These are phyloP conservation scores for Stichodactyla mertensii DNA, from an alignment of 64 coral and sea anemone genomes.

Conservation along the genomic window DNA sequence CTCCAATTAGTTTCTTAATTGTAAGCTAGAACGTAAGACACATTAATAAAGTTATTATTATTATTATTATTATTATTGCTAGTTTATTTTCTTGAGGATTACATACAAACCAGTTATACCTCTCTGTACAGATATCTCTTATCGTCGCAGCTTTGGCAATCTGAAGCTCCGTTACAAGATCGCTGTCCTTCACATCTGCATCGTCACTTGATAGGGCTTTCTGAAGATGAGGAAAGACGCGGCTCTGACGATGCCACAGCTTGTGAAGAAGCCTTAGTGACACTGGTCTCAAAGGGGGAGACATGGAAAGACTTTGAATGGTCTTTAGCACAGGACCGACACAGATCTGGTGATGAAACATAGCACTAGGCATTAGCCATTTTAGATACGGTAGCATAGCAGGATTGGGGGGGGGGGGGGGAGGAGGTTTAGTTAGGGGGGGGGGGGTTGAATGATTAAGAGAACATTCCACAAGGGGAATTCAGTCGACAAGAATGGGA, in stretches of 20 bases:
- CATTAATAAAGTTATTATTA: too few species aligned
- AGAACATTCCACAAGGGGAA: too few species aligned
- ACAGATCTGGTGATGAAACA: conserved; percentile 50
- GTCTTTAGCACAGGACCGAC: conserved; percentile 75
- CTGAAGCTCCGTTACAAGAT: conserved; percentile 49
- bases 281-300: conserved; percentile 52
- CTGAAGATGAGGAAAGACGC: conserved; percentile 84
- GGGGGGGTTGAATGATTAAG: too few species aligned
- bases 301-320: conserved; percentile 61
- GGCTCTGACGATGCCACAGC: conserved; percentile 71
- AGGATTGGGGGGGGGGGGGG: too few species aligned
- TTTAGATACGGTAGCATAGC: neutral
- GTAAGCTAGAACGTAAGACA: too few species aligned
- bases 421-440: too few species aligned
- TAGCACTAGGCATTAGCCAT: neutral
- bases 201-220: conserved; percentile 41
- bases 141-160: conserved; percentile 84
- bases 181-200: conserved; percentile 6
- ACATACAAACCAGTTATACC: conserved; percentile 32
- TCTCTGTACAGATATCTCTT: conserved; percentile 74
- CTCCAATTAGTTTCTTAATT: too few species aligned
- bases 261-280: conserved; percentile 69
- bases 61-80: too few species aligned
- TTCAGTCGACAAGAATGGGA: too few species aligned
- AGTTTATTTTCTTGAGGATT: neutral